Evolutionary conservation across 2,797 vertebrate genomes (phyloP).

Genomic region (Myotis findleyi): DNA sequence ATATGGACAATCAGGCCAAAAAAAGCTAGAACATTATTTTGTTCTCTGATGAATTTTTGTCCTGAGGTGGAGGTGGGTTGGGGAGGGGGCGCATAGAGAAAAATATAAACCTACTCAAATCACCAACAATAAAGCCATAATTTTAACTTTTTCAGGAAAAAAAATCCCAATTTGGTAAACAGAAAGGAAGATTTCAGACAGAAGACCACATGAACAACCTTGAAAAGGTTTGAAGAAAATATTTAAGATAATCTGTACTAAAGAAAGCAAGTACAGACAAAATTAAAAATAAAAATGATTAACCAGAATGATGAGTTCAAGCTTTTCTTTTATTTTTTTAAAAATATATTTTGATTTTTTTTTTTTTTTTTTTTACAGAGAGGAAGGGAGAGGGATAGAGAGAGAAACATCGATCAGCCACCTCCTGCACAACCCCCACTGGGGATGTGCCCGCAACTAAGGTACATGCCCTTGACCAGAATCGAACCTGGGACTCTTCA

Average conservation of each 20-base stretch:
- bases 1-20: conserved; percentile 58
- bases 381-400: too few relatives aligned
- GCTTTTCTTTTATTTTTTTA: background rate
- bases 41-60: conserved; percentile 65
- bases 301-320: conserved; percentile 35
- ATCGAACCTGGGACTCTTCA: too few relatives aligned
- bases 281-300: conserved; percentile 70
- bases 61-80: background rate
- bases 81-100: background rate
- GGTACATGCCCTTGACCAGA: too few relatives aligned
- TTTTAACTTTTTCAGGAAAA: conserved; percentile 41
- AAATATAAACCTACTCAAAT: conserved; percentile 68
- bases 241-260: conserved; percentile 42
- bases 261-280: background rate
- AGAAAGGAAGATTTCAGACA: conserved; percentile 22
- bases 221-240: background rate
- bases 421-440: too few relatives aligned
- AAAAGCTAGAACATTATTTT: conserved; percentile 39
- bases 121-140: conserved; percentile 62
- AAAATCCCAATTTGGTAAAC: conserved; percentile 44
- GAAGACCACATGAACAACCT: background rate
- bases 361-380: too few relatives aligned
- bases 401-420: too few relatives aligned
- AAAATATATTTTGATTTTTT: too few relatives aligned
- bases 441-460: too few relatives aligned